Conservation (phyloP, 2,113 vertebrate genomes). For the Corythornis vintsioides region DNA sequence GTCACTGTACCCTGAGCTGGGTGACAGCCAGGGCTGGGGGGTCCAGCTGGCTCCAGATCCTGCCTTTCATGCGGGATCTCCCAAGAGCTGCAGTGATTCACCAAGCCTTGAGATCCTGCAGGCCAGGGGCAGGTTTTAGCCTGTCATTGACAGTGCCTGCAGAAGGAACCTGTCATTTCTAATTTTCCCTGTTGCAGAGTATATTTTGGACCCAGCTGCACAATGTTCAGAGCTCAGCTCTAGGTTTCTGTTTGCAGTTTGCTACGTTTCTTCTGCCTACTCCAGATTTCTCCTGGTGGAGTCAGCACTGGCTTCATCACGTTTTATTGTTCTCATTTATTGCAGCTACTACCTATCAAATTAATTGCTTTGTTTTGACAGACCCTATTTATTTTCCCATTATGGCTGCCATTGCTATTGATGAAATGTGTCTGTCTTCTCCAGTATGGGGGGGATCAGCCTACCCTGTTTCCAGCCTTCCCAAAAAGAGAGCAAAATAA, state of each 20-base stretch:
- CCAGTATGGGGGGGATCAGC: neutral
- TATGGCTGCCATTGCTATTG: neutral
- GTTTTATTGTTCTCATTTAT: slow-evolving; percentile 49
- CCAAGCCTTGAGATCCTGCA: neutral
- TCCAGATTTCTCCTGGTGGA: slow-evolving; percentile 36
- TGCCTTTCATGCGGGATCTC: neutral
- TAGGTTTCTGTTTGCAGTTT: neutral
- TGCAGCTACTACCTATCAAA: slow-evolving; percentile 20
- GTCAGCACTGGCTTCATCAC: slow-evolving; percentile 15
- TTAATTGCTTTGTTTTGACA: slow-evolving; percentile 64
- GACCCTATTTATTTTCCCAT: slow-evolving; percentile 29
- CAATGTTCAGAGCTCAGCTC: neutral
- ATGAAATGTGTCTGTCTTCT: neutral
- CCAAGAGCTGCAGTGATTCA: neutral
- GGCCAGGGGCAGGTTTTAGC: neutral
- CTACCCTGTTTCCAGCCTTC: neutral
- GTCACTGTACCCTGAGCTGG: neutral
- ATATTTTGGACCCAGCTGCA: neutral
- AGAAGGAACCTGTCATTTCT: neutral
- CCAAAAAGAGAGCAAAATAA: neutral
- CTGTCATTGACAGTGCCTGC: neutral
- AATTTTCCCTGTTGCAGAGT: neutral
- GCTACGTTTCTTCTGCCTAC: neutral
- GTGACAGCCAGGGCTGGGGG: rapidly evolving
- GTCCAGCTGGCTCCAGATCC: neutral